Base-by-base conservation (phyloP, 2,797 vertebrate species). In the Falco novaeseelandiae region DNA sequence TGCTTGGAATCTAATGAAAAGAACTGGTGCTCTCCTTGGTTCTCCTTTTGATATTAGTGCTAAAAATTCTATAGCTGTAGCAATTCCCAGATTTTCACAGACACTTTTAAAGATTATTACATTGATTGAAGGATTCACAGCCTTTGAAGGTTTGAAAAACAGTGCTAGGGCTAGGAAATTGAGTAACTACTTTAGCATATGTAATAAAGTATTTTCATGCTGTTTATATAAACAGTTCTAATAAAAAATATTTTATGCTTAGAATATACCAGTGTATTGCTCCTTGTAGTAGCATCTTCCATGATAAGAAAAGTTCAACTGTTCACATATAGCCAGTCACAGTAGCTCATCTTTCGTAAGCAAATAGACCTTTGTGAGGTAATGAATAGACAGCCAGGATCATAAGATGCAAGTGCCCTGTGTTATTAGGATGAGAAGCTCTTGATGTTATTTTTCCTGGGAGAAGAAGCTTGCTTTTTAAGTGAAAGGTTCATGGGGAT, bases 111-210 rank as follows among this genome's bases (percentile, higher is more conserved):
- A 70, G 49, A 18, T 71, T 67, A 36, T 42, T 59, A 7, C n/a
- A 65, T 49, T 32, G 25, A 61, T 36, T 84, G 77, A 94, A 70
- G 16, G 82, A 65, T 80, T 77, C 67, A 57, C 40, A 90, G 26
- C 20, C n/a, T 86, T 84, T 71, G 72, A 91, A 93, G 8, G 6
- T 93, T 92, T 88, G 25, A 87, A 82, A 96, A 94, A 12, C 46
- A 74, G 6, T 90, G 36, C 36, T 36, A 36, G 36, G 36, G 38
- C 26, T 87, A 84, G 32, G 22, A 83, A 93, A 82, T 32, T 48
- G 52, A 29, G 14, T 83, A 66, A 83, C 95, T 89, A 80, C 22
- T 90, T 83, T 32, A 29, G 26, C 16, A 40, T 79, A 26, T 58
- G 20, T 69, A 52, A 30, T 83, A 54, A 85, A 58, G 16, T 89